These are phyloP conservation scores for Cottus gobio DNA, from an alignment of 2,113 vertebrate species.

Conservation along the genomic window DNA sequence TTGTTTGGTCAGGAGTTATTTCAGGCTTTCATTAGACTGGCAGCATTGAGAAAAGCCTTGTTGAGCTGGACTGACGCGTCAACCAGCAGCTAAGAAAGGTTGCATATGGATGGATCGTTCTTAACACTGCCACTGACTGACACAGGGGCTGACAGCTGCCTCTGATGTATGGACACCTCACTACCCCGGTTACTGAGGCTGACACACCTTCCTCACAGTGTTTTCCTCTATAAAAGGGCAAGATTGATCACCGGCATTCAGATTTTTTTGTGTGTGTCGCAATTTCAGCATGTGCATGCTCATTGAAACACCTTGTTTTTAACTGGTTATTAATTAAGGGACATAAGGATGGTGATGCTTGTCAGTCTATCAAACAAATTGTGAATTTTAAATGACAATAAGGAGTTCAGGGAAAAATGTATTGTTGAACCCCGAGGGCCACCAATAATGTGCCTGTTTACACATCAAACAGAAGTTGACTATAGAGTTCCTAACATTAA, in stretches of 20 bases:
- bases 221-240: conserved; percentile 39
- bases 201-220: conserved; percentile 46
- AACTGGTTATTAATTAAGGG: too few relatives aligned
- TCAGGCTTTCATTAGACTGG: not conserved
- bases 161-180: conserved; percentile 54
- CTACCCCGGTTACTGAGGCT: conserved; percentile 34
- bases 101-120: conserved; percentile 59
- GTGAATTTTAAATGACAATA: not conserved
- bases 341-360: not conserved
- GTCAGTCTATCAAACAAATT: not conserved
- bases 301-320: not conserved
- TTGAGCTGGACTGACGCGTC: conserved; percentile 10
- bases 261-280: conserved; percentile 17
- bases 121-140: conserved; percentile 38
- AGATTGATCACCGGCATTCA: conserved; percentile 51
- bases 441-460: too few relatives aligned
- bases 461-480: too few relatives aligned
- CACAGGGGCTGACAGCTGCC: conserved; percentile 52
- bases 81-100: conserved; percentile 33
- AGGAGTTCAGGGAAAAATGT: not conserved
- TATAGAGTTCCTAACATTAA: too few relatives aligned
- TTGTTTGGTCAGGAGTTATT: conserved; percentile 6
- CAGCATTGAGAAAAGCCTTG: conserved; percentile 23
- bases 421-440: too few relatives aligned
- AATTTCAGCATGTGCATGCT: not conserved